These are phyloP conservation scores for Anarsia innoxiella DNA, from an alignment of 2,888 invertebrate species.

Conservation along the genomic window DNA sequence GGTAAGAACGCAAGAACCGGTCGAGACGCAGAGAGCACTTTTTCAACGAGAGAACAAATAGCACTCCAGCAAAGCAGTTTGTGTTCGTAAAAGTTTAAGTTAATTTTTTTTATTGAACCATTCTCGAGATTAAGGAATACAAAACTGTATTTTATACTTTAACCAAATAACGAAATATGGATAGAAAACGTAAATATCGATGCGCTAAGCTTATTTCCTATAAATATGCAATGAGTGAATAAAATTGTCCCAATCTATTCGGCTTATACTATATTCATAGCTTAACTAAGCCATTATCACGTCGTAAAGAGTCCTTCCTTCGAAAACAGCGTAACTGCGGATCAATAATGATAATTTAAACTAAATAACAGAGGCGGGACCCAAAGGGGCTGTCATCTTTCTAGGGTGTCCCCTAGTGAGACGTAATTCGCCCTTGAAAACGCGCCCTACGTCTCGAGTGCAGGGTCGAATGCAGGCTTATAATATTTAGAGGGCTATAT, in stretches of 20 bases:
- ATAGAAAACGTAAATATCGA: no score
- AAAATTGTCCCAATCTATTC: no score
- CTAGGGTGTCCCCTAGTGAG: slow-evolving; percentile 10
- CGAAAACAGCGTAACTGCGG: neutral
- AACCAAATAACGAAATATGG: no score
- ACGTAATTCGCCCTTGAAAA: slow-evolving; percentile 16
- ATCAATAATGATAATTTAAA: slow-evolving; percentile 15
- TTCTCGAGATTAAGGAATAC: slow-evolving; percentile 5
- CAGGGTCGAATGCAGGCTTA: no score
- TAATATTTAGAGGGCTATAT: no score
- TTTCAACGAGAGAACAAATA: slow-evolving; percentile 6
- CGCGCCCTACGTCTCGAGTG: slow-evolving; percentile 2
- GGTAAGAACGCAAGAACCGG: slow-evolving; percentile 8
- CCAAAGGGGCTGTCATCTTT: slow-evolving; percentile 9
- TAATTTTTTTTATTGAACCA: slow-evolving; percentile 6
- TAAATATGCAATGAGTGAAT: no score
- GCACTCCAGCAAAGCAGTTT: slow-evolving; percentile 4
- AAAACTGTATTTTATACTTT: no score
- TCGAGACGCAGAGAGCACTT: slow-evolving; percentile 3
- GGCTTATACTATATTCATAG: slow-evolving; percentile 1
- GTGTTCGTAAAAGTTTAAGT: slow-evolving; percentile 1
- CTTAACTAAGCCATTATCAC: slow-evolving; percentile 4
- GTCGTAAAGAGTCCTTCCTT: slow-evolving; percentile 1
- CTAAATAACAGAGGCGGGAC: slow-evolving; percentile 9
- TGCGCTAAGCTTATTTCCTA: no score